Evolutionary conservation across 1,140 invertebrate genomes (phyloP), one percentile per base, ranked within the genome.

Genomic region (Drosophila kanapiae): DNA sequence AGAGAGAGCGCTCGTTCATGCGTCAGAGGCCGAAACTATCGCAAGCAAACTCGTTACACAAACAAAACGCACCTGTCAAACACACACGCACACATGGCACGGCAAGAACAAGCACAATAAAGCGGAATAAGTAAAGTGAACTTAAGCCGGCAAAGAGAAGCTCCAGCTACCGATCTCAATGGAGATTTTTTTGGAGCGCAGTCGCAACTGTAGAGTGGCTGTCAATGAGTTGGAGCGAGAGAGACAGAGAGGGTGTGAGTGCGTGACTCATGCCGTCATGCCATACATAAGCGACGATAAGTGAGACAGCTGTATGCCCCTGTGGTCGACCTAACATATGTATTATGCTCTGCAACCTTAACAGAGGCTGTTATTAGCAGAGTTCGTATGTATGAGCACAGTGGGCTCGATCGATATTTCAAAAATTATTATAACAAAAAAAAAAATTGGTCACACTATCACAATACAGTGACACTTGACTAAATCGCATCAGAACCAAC

Each of bases 31-130:
- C 56, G 56, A 80, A 82, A 77, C 80, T 88, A 87, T 61, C 23
- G 13, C 35, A 13, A 72, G 51, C 60, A 77, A 80, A 83, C 80
- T 86, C 56, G 75, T 71, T 87, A 78, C 77, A 74, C 80, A 84
- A 77, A 87, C 72, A 78, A 77, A 87, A 74, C 86, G 77, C 84
- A 88, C 84, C 84, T 87, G 84, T 80, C 84, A 83, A 80, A 82
- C 70, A 80, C 77, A 80, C 57, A 57, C 47, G 54, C 23, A 56
- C 38, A 40, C n/a, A 33, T 56, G 51, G 33, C 29, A 37, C n/a
- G 6, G 6, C 33, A 38, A 38, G 18, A 56, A 56, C 35, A 38
- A 71, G 29, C 43, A 33, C 42, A 14, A 48, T 4, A 38, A 38
- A 71, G 48, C 16, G 16, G 5, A 33, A 67, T 23, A 64, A 43